phyloP scores from a whole-genome alignment of 2,797 vertebrate species.

The Parauchenoglanis punctatus region DNA sequence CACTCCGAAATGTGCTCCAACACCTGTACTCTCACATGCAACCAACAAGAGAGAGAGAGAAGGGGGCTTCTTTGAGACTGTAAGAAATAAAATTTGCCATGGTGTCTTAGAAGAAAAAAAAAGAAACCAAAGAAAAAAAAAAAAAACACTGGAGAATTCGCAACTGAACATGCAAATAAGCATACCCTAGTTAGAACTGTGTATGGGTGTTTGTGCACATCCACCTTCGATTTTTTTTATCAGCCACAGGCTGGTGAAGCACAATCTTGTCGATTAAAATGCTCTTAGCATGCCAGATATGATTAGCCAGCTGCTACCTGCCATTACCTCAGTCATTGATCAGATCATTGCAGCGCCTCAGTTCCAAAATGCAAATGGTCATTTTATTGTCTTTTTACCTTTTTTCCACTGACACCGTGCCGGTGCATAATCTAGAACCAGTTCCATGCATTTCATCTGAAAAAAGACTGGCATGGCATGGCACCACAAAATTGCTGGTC shows the following conservation, averaged over 20 bases:
- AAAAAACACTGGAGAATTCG: neutral
- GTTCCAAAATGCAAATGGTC: slow-evolving; percentile 1
- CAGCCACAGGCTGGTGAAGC: slow-evolving; percentile 46
- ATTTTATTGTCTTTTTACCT: slow-evolving; percentile 32
- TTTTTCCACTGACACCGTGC: too few species aligned
- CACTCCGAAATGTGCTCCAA: too few species aligned
- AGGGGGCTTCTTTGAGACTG: too few species aligned
- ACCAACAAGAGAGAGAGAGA: too few species aligned
- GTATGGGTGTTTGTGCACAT: slow-evolving; percentile 17
- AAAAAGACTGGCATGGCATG: too few species aligned
- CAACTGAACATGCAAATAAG: neutral
- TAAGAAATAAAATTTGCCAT: neutral
- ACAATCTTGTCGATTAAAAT: slow-evolving; percentile 52
- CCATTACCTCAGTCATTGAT: slow-evolving; percentile 29
- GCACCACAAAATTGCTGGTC: too few species aligned
- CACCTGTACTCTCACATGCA: too few species aligned
- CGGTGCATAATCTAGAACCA: too few species aligned
- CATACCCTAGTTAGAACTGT: slow-evolving; percentile 8
- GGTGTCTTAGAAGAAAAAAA: neutral
- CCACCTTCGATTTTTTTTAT: slow-evolving; percentile 30
- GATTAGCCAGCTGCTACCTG: slow-evolving; percentile 52
- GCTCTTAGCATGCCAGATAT: slow-evolving; percentile 41
- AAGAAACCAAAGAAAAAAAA: neutral
- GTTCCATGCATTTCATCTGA: too few species aligned
- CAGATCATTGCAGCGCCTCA: neutral